phyloP scores from a whole-genome alignment of 2,888 invertebrate species.

The Venusia cambrica region DNA sequence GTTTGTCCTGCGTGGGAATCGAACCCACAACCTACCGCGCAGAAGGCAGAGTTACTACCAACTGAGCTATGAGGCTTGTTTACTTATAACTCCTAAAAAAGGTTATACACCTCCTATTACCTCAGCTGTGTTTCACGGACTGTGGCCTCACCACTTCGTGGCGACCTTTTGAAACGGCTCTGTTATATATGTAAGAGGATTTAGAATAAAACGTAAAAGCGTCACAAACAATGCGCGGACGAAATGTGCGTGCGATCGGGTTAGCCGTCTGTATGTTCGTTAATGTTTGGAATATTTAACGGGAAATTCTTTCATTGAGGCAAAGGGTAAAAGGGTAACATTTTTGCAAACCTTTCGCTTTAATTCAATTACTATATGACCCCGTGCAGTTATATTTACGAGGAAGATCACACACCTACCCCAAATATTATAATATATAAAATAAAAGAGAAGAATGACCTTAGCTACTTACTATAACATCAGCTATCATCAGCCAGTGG shows the following conservation, averaged over 20 bases:
- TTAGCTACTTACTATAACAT: no score
- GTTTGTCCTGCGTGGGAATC: no score
- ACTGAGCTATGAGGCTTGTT: no score
- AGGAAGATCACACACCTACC: no score
- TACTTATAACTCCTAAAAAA: no score
- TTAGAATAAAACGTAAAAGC: slow-evolving; percentile 30
- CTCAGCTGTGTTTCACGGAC: background rate
- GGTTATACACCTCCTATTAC: slow-evolving; percentile 1
- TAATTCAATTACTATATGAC: no score
- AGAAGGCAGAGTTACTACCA: no score
- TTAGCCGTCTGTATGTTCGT: slow-evolving; percentile 15
- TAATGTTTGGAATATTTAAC: slow-evolving; percentile 18
- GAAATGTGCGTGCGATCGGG: slow-evolving; percentile 19
- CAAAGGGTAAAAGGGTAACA: slow-evolving; percentile 12
- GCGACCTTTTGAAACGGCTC: slow-evolving; percentile 23
- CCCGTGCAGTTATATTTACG: no score
- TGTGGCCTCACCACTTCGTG: slow-evolving; percentile 13
- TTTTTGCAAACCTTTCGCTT: background rate
- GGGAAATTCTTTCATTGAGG: slow-evolving; percentile 20
- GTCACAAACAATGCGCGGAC: slow-evolving; percentile 18
- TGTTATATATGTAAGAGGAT: slow-evolving; percentile 30
- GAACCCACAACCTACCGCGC: no score
- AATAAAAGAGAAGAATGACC: no score
- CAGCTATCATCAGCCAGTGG: no score
- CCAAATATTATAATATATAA: no score